phyloP scores from a whole-genome alignment of 2,888 invertebrate genomes.

The Aromia moschata region DNA sequence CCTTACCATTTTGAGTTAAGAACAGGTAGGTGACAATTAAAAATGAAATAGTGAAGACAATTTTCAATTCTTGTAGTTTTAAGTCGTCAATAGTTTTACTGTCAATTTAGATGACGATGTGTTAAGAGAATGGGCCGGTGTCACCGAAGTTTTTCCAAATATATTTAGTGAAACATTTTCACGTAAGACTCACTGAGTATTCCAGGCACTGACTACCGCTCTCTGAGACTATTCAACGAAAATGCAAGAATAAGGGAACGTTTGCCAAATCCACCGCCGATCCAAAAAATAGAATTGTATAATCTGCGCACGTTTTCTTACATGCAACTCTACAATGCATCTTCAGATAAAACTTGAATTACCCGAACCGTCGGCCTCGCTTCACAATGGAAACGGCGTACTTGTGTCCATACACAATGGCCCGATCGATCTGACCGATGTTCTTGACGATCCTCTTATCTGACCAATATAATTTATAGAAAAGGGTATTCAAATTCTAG shows the following conservation, averaged over 20 bases:
- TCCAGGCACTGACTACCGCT: no score
- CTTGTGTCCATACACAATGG: conserved; percentile 26
- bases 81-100: no score
- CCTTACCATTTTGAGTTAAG: no score
- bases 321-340: conserved; percentile 24
- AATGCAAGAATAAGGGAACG: background rate
- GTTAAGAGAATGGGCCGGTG: no score
- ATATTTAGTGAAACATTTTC: no score
- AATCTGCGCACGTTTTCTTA: conserved; percentile 29
- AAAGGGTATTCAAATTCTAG: conserved; percentile 14
- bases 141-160: no score
- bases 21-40: no score
- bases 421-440: conserved; percentile 14
- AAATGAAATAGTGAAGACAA: no score
- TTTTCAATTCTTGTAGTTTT: no score
- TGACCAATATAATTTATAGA: conserved; percentile 25
- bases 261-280: conserved; percentile 15
- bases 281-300: conserved; percentile 19
- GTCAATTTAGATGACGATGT: no score
- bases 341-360: conserved; percentile 30
- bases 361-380: conserved; percentile 17
- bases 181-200: no score
- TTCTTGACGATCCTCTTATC: conserved; percentile 24
- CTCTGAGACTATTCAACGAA: background rate
- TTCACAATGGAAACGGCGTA: conserved; percentile 16